Conservation (phyloP, 2,113 vertebrate species). For the Periophthalmus modestus region DNA sequence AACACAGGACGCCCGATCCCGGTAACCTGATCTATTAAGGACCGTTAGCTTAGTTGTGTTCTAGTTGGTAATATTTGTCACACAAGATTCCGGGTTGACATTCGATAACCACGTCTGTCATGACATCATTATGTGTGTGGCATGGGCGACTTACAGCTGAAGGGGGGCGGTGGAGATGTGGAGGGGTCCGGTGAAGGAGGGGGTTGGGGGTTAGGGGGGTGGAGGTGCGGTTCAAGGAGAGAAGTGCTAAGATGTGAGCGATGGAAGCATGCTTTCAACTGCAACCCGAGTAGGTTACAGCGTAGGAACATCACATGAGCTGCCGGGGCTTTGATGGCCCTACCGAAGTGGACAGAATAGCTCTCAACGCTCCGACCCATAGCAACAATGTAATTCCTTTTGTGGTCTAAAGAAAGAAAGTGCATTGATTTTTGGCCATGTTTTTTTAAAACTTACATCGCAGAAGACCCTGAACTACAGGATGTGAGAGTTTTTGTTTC, state of each 20-base stretch:
- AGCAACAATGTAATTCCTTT: constrained; percentile 39
- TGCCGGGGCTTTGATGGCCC: constrained; percentile 51
- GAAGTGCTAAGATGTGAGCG: constrained; percentile 52
- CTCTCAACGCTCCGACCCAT: constrained; percentile 31
- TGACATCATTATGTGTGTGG: constrained; percentile 46
- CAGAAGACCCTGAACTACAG: neutral
- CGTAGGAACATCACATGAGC: constrained; percentile 48
- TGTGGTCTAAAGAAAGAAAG: neutral
- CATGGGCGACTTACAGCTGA: constrained; percentile 29
- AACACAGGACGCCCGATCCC: neutral
- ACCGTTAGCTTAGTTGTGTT: constrained; percentile 12
- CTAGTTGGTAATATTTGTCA: constrained; percentile 6
- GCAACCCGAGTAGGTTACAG: constrained; percentile 71
- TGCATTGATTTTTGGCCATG: neutral
- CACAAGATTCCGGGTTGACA: constrained; percentile 8
- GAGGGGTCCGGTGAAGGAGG: neutral
- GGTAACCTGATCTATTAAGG: neutral
- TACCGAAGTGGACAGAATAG: constrained; percentile 50
- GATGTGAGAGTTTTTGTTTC: neutral
- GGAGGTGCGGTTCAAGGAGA: constrained; percentile 41
- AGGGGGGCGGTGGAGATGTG: too few relatives aligned
- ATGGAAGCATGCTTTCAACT: constrained; percentile 51
- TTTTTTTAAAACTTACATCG: neutral
- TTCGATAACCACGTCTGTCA: constrained; percentile 33
- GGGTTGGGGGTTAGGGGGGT: too few relatives aligned